Percentiles rank a stretch among this genome's conserved stretches.
Evolutionary conservation across 2,888 invertebrate species (phyloP).

Genomic region (Micoletzkya japonica): DNA sequence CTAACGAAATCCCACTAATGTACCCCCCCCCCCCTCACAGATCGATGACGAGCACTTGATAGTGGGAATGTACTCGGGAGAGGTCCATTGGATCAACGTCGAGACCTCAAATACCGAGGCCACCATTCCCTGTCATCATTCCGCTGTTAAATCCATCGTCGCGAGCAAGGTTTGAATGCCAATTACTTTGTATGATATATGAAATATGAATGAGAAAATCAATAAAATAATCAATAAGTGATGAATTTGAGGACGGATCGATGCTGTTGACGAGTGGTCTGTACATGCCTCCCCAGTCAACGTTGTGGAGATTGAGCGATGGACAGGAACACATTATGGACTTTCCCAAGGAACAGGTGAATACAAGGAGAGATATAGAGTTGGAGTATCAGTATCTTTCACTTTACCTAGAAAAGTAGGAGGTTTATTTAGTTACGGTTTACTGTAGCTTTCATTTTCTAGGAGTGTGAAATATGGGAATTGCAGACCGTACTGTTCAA

Average conservation of each 20-base stretch:
- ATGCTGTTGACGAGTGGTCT: constrained; percentile 83
- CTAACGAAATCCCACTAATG: background rate
- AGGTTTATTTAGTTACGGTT: background rate
- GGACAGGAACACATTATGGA: constrained; percentile 73
- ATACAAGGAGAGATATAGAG: background rate
- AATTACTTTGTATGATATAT: background rate
- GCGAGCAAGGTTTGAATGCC: constrained; percentile 64
- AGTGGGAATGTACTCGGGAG: constrained; percentile 87
- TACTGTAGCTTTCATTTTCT: background rate
- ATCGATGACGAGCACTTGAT: constrained; percentile 74
- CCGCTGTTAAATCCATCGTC: constrained; percentile 77
- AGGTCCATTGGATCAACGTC: constrained; percentile 84
- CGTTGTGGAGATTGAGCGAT: constrained; percentile 74
- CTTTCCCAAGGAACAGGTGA: constrained; percentile 39
- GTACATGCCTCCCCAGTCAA: constrained; percentile 82
- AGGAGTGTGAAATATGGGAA: constrained; percentile 67
- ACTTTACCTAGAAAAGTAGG: background rate
- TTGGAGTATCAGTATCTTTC: background rate
- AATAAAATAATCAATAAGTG: too few relatives aligned
- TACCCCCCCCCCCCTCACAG: constrained; percentile 60
- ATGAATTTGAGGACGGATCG: constrained; percentile 75
- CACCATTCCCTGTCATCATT: constrained; percentile 81
- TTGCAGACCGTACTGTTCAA: constrained; percentile 81
- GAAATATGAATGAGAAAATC: background rate
- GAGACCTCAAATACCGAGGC: constrained; percentile 80